phyloP scores from a whole-genome alignment of 2,113 vertebrate genomes.

The Eudorcas thomsonii region DNA sequence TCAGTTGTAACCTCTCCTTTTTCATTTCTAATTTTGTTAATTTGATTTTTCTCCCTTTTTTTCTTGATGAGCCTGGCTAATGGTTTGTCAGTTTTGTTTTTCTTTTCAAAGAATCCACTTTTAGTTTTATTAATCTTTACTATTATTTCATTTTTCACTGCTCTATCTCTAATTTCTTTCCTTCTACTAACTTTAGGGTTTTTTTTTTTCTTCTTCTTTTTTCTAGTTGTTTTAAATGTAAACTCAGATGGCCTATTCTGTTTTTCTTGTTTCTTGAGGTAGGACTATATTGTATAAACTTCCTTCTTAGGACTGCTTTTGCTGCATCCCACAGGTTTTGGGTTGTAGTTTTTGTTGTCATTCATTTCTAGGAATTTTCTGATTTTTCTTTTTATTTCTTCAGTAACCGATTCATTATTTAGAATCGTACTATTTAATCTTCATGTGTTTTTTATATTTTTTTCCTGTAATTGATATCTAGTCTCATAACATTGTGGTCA shows the following conservation, averaged over 20 bases:
- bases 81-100: background rate
- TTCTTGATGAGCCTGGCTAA: background rate
- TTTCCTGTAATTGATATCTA: background rate
- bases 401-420: background rate
- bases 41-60: background rate
- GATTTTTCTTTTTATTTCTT: background rate
- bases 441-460: background rate
- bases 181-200: background rate
- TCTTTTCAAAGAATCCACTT: background rate
- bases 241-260: background rate
- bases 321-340: background rate
- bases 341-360: background rate
- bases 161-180: background rate
- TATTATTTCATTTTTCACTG: background rate
- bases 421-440: background rate
- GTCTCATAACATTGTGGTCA: background rate
- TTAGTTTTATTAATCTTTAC: background rate
- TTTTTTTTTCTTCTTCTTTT: background rate
- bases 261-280: background rate
- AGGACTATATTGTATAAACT: background rate
- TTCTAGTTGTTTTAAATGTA: background rate
- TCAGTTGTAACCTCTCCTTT: background rate
- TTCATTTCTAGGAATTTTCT: background rate
- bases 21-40: background rate
- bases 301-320: background rate